These are phyloP conservation scores for Apis laboriosa DNA, from an alignment of 1,140 invertebrate genomes.

Conservation along the genomic window DNA sequence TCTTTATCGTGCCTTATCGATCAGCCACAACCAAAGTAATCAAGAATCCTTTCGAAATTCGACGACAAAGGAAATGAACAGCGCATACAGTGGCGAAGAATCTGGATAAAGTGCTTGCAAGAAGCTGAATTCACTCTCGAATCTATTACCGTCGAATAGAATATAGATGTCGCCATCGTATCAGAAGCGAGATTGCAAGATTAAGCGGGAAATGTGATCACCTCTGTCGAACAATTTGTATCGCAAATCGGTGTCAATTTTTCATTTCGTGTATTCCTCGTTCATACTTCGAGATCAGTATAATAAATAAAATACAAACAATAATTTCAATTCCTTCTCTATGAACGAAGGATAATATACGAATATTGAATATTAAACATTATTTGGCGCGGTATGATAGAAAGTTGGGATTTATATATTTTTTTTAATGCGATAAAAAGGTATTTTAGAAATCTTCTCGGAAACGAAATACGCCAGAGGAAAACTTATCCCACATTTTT, in stretches of 20 bases:
- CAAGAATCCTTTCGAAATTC: neutral
- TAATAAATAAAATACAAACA: neutral
- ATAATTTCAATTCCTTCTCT: neutral
- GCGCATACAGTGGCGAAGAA: neutral
- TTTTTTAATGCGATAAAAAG: neutral
- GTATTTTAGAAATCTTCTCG: neutral
- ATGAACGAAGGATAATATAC: neutral
- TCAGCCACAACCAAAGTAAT: neutral
- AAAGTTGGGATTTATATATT: neutral
- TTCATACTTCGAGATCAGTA: no score
- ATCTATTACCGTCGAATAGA: conserved; percentile 26
- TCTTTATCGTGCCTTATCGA: conserved; percentile 2
- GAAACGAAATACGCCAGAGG: neutral
- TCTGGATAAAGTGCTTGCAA: neutral
- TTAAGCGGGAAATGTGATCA: neutral
- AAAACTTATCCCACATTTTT: neutral
- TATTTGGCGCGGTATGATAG: neutral
- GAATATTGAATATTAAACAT: neutral
- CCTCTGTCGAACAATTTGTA: neutral
- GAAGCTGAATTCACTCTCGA: neutral
- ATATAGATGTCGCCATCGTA: neutral
- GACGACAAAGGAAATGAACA: conserved; percentile 2
- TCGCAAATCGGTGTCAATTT: no score
- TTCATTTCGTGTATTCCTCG: no score
- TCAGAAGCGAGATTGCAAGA: neutral